Percentiles rank a stretch among this genome's conserved stretches.
These are phyloP conservation scores for Heliconius nattereri DNA, from an alignment of 1,140 invertebrate species.

Conservation along the genomic window DNA sequence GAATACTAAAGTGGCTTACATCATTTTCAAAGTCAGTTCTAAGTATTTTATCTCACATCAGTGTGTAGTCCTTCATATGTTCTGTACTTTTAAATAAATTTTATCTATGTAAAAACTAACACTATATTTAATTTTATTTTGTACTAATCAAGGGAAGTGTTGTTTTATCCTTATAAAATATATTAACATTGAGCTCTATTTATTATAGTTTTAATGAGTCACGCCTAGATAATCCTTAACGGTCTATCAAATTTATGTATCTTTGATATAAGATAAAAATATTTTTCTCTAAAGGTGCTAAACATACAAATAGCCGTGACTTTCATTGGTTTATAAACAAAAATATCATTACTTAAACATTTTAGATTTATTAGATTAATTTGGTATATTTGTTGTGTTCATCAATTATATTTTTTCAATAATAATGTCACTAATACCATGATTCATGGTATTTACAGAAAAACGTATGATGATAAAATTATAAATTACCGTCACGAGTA, in stretches of 20 bases:
- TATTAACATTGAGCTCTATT: conserved; percentile 82
- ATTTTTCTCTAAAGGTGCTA: not conserved
- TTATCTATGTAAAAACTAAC: conserved; percentile 82
- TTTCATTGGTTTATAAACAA: not conserved
- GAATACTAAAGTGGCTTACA: conserved; percentile 79
- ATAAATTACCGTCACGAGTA: not conserved
- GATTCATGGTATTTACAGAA: not conserved
- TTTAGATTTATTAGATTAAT: not conserved
- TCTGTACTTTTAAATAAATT: conserved; percentile 82
- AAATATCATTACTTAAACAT: not conserved
- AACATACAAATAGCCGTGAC: not conserved
- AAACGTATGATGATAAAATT: not conserved
- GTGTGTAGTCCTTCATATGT: conserved; percentile 81
- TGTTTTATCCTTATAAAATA: conserved; percentile 83
- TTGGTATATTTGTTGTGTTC: not conserved
- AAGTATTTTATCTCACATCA: conserved; percentile 81
- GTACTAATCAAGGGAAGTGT: conserved; percentile 82
- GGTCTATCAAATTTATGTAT: not conserved
- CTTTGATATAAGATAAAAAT: not conserved
- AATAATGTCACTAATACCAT: not conserved
- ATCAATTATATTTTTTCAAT: not conserved
- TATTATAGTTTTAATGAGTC: conserved; percentile 79
- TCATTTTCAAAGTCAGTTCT: conserved; percentile 78
- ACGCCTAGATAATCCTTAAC: conserved; percentile 34
- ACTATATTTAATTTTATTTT: conserved; percentile 82